Conservation (phyloP, 2,888 invertebrate genomes). For the Fissipunctia ypsillon region DNA sequence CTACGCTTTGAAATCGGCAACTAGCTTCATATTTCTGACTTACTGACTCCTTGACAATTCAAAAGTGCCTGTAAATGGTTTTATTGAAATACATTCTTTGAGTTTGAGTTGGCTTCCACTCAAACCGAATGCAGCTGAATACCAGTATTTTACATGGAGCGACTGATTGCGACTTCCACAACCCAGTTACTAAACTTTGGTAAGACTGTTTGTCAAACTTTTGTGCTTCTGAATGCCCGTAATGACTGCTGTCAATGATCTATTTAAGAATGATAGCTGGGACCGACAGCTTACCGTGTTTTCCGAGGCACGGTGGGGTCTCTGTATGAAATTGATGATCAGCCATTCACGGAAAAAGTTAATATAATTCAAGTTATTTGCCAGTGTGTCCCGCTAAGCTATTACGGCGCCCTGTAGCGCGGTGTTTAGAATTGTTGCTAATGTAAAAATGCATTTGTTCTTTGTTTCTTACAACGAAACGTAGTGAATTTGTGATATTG, state of each 20-base stretch:
- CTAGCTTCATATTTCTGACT: too few species aligned
- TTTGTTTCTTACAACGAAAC: slow-evolving; percentile 65
- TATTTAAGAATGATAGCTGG: neutral
- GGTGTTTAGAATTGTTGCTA: slow-evolving; percentile 82
- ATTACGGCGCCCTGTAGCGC: slow-evolving; percentile 74
- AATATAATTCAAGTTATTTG: slow-evolving; percentile 19
- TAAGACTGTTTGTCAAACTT: too few species aligned
- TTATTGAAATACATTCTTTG: too few species aligned
- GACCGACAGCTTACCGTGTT: too few species aligned
- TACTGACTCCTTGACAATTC: too few species aligned
- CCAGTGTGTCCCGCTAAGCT: slow-evolving; percentile 74
- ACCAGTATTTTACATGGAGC: too few species aligned
- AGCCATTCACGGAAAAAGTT: neutral
- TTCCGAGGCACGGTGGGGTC: neutral
- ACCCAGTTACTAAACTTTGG: neutral
- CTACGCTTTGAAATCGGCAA: too few species aligned
- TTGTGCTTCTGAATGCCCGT: neutral
- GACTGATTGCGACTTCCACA: too few species aligned
- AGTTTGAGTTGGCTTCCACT: too few species aligned
- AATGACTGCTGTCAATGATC: neutral
- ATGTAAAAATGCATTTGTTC: slow-evolving; percentile 82
- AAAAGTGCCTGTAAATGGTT: too few species aligned
- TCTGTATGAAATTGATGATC: neutral
- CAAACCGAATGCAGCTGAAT: too few species aligned
- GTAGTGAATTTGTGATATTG: slow-evolving; percentile 37